phyloP scores from a whole-genome alignment of 2,888 invertebrate species.

The Thera obeliscata region DNA sequence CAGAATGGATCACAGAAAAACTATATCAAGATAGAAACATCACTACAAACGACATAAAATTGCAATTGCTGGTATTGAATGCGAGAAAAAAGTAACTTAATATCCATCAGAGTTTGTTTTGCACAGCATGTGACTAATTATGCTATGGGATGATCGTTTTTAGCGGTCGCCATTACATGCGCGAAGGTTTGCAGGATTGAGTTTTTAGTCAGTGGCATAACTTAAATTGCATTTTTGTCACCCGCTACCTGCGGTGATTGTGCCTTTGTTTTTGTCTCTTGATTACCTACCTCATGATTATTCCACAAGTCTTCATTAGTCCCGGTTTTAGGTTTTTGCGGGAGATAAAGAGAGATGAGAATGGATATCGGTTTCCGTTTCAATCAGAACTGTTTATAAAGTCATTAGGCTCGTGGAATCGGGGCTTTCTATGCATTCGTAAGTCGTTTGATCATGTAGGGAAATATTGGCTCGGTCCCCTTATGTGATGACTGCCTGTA shows the following conservation, averaged over 20 bases:
- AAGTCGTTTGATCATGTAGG: slow-evolving; percentile 29
- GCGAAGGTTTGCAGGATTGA: slow-evolving; percentile 65
- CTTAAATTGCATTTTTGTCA: slow-evolving; percentile 83
- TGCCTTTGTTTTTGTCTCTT: slow-evolving; percentile 59
- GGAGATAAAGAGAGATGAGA: slow-evolving; percentile 45
- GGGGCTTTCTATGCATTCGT: slow-evolving; percentile 24
- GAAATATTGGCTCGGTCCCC: slow-evolving; percentile 19
- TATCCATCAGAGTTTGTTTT: slow-evolving; percentile 51
- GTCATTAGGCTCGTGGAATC: slow-evolving; percentile 34
- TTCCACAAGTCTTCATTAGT: slow-evolving; percentile 76
- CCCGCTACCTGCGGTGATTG: slow-evolving; percentile 65
- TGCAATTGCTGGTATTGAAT: slow-evolving; percentile 59
- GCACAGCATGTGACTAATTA: slow-evolving; percentile 79
- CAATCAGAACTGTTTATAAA: slow-evolving; percentile 43
- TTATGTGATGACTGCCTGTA: slow-evolving; percentile 18
- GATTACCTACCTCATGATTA: slow-evolving; percentile 70
- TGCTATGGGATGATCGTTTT: slow-evolving; percentile 74
- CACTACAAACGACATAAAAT: slow-evolving; percentile 64
- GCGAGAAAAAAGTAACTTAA: slow-evolving; percentile 53
- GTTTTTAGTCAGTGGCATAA: slow-evolving; percentile 71
- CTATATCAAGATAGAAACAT: slow-evolving; percentile 65
- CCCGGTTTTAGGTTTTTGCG: slow-evolving; percentile 48
- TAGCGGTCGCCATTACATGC: slow-evolving; percentile 60
- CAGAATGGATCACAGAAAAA: slow-evolving; percentile 45
- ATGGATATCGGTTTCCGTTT: slow-evolving; percentile 52